phyloP scores from a whole-genome alignment of 2,888 invertebrate genomes.

The Augochlorella aurata region DNA sequence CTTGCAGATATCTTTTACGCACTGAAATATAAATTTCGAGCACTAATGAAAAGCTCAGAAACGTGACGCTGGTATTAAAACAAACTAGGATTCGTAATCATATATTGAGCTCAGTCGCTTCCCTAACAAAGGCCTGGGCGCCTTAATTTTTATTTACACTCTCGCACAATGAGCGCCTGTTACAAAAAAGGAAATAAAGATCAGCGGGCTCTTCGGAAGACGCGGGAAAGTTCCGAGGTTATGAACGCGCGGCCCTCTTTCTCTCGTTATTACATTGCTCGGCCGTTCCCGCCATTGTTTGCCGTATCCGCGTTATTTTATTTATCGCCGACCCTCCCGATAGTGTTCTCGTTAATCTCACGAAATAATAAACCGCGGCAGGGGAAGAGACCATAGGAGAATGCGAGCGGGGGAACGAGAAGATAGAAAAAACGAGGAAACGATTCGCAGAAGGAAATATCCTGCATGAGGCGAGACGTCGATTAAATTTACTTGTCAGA shows the following conservation, averaged over 20 bases:
- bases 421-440: neutral
- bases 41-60: too few relatives aligned
- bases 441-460: neutral
- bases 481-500: neutral
- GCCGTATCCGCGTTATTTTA: conserved; percentile 5
- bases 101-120: too few relatives aligned
- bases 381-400: neutral
- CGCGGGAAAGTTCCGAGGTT: neutral
- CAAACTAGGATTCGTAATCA: too few relatives aligned
- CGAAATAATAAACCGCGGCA: neutral
- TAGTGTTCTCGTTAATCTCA: neutral
- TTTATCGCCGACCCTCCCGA: neutral
- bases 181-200: neutral
- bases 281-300: neutral
- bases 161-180: neutral
- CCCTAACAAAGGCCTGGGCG: too few relatives aligned
- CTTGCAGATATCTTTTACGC: too few relatives aligned
- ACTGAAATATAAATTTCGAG: too few relatives aligned
- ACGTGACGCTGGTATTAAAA: too few relatives aligned
- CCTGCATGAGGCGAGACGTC: neutral
- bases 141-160: neutral
- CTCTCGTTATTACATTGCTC: neutral
- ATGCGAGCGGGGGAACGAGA: neutral
- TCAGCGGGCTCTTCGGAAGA: neutral
- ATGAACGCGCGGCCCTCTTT: neutral